Evolutionary conservation across 2,888 invertebrate species (phyloP).

Genomic region (Drosophila eohydei): DNA sequence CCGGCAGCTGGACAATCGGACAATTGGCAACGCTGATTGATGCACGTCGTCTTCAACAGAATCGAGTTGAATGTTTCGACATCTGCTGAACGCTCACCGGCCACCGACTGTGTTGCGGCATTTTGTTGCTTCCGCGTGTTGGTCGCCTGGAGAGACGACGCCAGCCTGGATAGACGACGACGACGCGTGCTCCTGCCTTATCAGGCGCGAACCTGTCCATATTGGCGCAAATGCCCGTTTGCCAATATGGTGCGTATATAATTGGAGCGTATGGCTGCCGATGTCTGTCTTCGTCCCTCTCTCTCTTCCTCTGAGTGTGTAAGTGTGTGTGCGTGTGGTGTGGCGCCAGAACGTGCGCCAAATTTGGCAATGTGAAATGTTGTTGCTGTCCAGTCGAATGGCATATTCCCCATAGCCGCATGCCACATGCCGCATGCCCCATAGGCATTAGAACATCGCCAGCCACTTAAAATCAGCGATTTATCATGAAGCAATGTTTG

Average conservation of each 20-base stretch:
- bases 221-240: conserved; percentile 67
- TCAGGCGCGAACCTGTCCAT: conserved; percentile 80
- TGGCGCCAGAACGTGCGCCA: conserved; percentile 75
- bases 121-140: conserved; percentile 75
- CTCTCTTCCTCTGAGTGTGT: neutral
- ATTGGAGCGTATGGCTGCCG: conserved; percentile 52
- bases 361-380: conserved; percentile 77
- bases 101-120: conserved; percentile 57
- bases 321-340: conserved; percentile 45
- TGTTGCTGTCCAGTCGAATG: conserved; percentile 45
- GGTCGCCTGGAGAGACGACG: conserved; percentile 59
- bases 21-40: conserved; percentile 63
- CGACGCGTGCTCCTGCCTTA: conserved; percentile 76
- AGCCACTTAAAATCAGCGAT: conserved; percentile 77
- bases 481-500: conserved; percentile 66
- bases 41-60: conserved; percentile 73
- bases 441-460: conserved; percentile 59
- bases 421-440: conserved; percentile 29
- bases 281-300: conserved; percentile 4
- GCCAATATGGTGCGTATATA: conserved; percentile 64
- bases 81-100: conserved; percentile 42
- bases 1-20: conserved; percentile 24
- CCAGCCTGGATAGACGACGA: conserved; percentile 21
- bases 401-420: conserved; percentile 34
- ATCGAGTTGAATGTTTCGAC: conserved; percentile 64